A percentile compares a stretch with the other conserved stretches of the same genome.
phyloP scores from a whole-genome alignment of 2,797 vertebrate genomes.

The Peromyscus nudipes region DNA sequence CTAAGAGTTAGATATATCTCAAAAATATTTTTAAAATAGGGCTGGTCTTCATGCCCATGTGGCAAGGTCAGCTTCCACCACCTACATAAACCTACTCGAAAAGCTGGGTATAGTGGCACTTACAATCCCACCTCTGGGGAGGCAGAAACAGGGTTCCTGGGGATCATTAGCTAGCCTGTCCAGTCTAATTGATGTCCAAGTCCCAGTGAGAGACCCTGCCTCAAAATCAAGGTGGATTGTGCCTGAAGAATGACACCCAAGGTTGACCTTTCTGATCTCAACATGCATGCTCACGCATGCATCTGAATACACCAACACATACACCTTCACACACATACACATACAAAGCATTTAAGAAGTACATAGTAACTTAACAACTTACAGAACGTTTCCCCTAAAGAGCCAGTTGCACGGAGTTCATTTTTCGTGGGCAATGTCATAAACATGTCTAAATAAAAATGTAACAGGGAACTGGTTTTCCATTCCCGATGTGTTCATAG shows the following conservation, averaged over 20 bases:
- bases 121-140: not conserved
- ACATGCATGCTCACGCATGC: not conserved
- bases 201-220: not conserved
- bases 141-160: not conserved
- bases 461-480: not conserved
- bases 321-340: not conserved
- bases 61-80: not conserved
- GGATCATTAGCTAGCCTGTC: not conserved
- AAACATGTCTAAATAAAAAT: not conserved
- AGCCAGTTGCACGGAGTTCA: not conserved
- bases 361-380: not conserved
- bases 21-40: slow-evolving; percentile 1
- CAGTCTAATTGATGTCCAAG: not conserved
- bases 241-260: not conserved
- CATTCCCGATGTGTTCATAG: not conserved
- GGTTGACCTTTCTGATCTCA: not conserved
- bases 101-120: not conserved
- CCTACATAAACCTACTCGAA: not conserved
- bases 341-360: slow-evolving; percentile 2
- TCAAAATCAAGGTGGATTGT: not conserved
- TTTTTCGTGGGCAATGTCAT: not conserved
- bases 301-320: not conserved
- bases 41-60: too few relatives aligned
- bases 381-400: not conserved
- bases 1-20: not conserved